Base-by-base conservation (phyloP, 2,888 invertebrate species). In the Schrankia costaestrigalis region DNA sequence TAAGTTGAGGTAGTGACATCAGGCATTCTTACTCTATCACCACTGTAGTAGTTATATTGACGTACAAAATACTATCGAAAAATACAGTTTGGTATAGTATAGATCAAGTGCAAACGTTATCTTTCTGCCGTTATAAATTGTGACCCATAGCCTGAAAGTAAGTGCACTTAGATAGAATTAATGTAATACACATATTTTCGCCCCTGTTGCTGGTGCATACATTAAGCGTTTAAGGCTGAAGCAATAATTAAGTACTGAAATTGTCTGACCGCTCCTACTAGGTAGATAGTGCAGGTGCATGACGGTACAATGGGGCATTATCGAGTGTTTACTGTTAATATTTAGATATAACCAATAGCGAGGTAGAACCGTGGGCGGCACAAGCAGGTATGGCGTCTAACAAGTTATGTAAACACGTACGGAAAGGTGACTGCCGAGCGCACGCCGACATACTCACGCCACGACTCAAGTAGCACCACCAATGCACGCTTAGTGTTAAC, bases 401-500 rank as follows among this genome's bases (percentile, higher is more conserved):
- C 84, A 67, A 80, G 80, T 78, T 82, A 75, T 78, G 81, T 80
- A 80, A 84, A 84, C 84, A 83, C 40, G 53, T 34, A 41, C 52
- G 63, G 49, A 56, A 46, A 51, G 62, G 58, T 67, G 67, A 64
- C 76, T 71, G 65, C 69, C 58, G 66, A 63, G 62, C 31, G 29
- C 11, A 64, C 63, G 67, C 63, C 68, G 63, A 52, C 63, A 62
- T 57, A 26, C 33, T 29, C 63, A 56, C 63, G 65, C 56, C 30
- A 68, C 69, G 67, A 67, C 68, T 71, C 68, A 60, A 69, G 76
- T 76, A 78, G 73, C 71, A 57, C 65, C 51, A 25, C n/a, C n/a
- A 64, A 63, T 64, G 58, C 65, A 68, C 49, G 63, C 67, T 39
- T 59, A 52, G 51, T 49, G 53, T 56, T 61, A 61, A 59, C 58